A percentile compares a stretch with the other conserved stretches of the same genome.
Evolutionary conservation across 2,113 vertebrate species (phyloP).

Genomic region (Litocranius walleri): DNA sequence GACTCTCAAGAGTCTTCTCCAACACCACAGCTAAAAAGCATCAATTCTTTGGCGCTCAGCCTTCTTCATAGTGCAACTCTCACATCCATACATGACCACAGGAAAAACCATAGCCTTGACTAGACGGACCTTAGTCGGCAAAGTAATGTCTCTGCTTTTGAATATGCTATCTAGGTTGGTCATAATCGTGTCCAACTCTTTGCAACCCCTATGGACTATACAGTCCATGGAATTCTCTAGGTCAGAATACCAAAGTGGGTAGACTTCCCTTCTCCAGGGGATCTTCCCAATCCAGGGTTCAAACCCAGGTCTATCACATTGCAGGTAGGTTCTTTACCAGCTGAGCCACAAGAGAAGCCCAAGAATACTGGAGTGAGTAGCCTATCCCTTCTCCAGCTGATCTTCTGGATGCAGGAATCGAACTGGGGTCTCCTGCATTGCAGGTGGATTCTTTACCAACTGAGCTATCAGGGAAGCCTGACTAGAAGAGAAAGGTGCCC

Average conservation of each 20-base stretch:
- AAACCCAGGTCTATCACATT: background rate
- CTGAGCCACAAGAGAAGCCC: background rate
- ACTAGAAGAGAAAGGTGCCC: background rate
- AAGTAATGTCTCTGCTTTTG: too few relatives aligned
- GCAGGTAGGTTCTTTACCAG: background rate
- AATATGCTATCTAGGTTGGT: too few relatives aligned
- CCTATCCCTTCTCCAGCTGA: background rate
- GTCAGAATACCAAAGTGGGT: background rate
- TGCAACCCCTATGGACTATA: background rate
- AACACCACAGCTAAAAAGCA: too few relatives aligned
- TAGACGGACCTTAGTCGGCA: too few relatives aligned
- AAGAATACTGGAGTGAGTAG: background rate
- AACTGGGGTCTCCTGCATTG: background rate
- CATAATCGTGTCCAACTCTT: background rate
- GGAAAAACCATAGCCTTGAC: too few relatives aligned
- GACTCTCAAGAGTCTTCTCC: too few relatives aligned
- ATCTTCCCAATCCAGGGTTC: background rate
- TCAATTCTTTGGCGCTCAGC: too few relatives aligned
- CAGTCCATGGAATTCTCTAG: background rate
- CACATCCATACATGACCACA: too few relatives aligned
- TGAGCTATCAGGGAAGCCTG: background rate
- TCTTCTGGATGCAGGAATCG: fast-evolving
- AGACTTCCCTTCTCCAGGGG: background rate
- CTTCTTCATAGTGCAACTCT: too few relatives aligned
- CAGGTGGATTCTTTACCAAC: background rate